Conservation (phyloP, 2,797 vertebrate genomes). For the Australoheros facetus region DNA sequence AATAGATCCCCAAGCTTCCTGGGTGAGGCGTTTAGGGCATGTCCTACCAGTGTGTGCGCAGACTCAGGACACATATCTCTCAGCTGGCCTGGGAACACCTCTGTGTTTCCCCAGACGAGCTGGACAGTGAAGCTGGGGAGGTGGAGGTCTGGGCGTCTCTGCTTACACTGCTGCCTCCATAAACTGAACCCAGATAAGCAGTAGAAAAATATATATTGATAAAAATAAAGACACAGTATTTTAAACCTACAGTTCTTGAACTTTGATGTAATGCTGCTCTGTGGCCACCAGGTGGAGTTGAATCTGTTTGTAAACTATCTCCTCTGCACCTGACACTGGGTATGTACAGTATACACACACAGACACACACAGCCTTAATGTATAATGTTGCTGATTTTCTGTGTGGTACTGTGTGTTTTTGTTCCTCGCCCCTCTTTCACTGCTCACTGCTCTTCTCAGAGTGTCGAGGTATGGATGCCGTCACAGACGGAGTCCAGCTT, state of each 20-base stretch:
- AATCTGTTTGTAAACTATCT: background rate
- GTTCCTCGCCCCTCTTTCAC: background rate
- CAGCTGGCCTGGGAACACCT: too few relatives aligned
- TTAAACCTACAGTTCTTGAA: too few relatives aligned
- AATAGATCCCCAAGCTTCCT: too few relatives aligned
- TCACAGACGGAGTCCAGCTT: constrained; percentile 12
- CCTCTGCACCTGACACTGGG: constrained; percentile 17
- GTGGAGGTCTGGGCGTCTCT: too few relatives aligned
- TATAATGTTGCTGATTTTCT: background rate
- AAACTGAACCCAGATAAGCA: background rate
- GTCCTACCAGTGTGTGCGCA: too few relatives aligned
- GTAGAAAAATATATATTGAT: background rate
- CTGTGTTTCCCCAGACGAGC: too few relatives aligned
- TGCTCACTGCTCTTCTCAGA: constrained; percentile 1
- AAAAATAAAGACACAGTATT: background rate
- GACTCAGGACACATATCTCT: too few relatives aligned
- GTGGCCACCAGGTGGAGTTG: constrained; percentile 42
- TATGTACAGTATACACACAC: background rate
- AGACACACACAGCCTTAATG: background rate
- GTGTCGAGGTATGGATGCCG: background rate
- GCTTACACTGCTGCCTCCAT: background rate
- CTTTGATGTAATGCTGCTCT: constrained; percentile 12
- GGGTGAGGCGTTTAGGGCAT: too few relatives aligned
- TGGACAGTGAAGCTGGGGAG: too few relatives aligned
- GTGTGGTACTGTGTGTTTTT: background rate